Conservation (phyloP, 2,113 vertebrate species). For the Aldabrachelys gigantea region DNA sequence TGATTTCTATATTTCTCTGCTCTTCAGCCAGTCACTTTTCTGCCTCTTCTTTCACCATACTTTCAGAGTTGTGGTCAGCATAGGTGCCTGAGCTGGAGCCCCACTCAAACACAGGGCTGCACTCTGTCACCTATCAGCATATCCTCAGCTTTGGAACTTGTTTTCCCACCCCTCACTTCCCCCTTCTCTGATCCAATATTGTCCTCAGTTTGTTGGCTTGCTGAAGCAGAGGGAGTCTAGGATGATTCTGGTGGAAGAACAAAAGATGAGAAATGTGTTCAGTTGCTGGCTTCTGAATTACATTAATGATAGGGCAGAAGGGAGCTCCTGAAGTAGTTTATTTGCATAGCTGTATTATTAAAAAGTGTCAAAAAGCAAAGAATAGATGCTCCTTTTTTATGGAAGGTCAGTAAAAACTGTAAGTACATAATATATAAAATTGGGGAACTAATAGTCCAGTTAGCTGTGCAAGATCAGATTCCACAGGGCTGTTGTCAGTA, state of each 20-base stretch:
- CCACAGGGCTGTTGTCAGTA: neutral
- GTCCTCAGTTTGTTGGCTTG: neutral
- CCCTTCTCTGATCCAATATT: neutral
- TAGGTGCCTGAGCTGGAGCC: neutral
- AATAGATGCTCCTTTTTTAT: neutral
- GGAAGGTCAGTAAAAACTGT: neutral
- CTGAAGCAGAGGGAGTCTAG: neutral
- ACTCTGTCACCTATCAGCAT: neutral
- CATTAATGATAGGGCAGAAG: neutral
- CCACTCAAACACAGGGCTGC: neutral
- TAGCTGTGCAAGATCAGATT: neutral
- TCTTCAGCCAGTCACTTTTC: neutral
- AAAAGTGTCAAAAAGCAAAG: neutral
- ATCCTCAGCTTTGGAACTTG: neutral
- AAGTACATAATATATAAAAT: neutral
- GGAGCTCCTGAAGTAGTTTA: neutral
- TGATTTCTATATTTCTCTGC: neutral
- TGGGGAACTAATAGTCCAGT: neutral
- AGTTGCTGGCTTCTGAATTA: neutral
- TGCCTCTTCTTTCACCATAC: neutral
- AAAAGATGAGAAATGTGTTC: neutral
- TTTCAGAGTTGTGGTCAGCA: neutral
- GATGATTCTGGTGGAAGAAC: neutral
- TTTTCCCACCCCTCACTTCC: neutral
- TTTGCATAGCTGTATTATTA: neutral